phyloP scores from a whole-genome alignment of 2,797 vertebrate genomes.

The Galaxias olidus region DNA sequence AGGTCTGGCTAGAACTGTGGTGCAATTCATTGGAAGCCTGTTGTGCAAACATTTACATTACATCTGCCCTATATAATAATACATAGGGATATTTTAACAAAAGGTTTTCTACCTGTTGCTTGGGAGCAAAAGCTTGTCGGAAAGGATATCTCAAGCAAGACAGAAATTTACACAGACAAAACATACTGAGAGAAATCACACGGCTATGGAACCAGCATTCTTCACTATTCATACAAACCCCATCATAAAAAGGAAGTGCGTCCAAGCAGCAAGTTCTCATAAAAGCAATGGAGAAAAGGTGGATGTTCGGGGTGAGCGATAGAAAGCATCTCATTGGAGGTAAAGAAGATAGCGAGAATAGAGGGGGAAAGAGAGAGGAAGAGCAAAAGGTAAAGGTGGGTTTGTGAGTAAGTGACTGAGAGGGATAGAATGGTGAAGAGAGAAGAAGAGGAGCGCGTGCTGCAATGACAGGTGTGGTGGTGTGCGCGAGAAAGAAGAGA shows the following conservation, averaged over 20 bases:
- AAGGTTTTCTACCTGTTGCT: conserved; percentile 77
- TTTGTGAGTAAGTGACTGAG: neutral
- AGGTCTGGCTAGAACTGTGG: too few species aligned
- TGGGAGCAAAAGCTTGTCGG: conserved; percentile 50
- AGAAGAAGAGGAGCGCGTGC: neutral
- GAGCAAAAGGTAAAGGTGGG: conserved; percentile 1
- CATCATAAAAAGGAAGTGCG: conserved; percentile 15
- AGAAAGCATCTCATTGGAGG: conserved; percentile 27
- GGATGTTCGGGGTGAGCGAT: conserved; percentile 32
- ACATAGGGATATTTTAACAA: conserved; percentile 31
- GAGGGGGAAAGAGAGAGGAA: conserved; percentile 39
- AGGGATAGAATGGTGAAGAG: conserved; percentile 1
- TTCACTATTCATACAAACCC: conserved; percentile 34
- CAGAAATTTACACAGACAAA: conserved; percentile 29
- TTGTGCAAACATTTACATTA: conserved; percentile 18
- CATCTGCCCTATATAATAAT: conserved; percentile 27
- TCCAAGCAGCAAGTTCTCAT: conserved; percentile 68
- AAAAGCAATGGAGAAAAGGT: conserved; percentile 44
- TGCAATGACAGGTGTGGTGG: conserved; percentile 52
- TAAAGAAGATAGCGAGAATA: conserved; percentile 29
- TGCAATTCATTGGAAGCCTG: neutral
- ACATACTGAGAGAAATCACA: conserved; percentile 41
- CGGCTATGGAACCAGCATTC: conserved; percentile 43
- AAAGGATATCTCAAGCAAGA: conserved; percentile 46
- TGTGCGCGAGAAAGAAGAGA: conserved; percentile 31